Conservation (phyloP, 2,797 vertebrate species). For the Galagoides demidoff region DNA sequence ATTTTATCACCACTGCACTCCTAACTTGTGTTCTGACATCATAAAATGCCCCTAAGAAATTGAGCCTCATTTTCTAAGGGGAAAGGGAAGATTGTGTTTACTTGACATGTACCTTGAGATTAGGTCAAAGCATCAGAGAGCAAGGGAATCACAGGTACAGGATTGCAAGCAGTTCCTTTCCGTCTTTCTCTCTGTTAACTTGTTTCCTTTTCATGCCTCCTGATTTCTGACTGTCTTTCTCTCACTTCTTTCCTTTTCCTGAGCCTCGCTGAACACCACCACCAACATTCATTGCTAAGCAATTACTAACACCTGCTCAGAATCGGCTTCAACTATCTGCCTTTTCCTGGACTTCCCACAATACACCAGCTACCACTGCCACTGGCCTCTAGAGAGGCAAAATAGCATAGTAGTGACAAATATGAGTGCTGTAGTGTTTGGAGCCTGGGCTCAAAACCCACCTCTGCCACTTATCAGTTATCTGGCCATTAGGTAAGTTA, state of each 20-base stretch:
- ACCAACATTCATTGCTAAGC: not conserved
- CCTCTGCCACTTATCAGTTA: not conserved
- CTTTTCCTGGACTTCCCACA: not conserved
- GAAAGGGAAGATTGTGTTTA: not conserved
- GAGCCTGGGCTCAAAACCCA: not conserved
- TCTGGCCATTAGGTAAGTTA: not conserved
- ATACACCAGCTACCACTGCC: not conserved
- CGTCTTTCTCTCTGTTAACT: not conserved
- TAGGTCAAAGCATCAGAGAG: not conserved
- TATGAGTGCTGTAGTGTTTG: not conserved
- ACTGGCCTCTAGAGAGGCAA: not conserved
- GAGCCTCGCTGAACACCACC: not conserved
- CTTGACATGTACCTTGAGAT: not conserved
- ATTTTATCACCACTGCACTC: not conserved
- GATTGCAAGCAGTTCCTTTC: not conserved
- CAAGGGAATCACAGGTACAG: not conserved
- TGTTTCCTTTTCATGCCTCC: not conserved
- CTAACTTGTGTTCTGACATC: not conserved
- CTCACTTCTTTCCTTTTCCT: not conserved
- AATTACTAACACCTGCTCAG: not conserved
- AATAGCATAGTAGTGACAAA: not conserved
- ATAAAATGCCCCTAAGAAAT: not conserved
- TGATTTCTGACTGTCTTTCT: not conserved
- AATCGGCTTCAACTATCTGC: not conserved
- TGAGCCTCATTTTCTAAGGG: not conserved